Evolutionary conservation across 2,797 vertebrate genomes (phyloP).

Genomic region (Myripristis murdjan): DNA sequence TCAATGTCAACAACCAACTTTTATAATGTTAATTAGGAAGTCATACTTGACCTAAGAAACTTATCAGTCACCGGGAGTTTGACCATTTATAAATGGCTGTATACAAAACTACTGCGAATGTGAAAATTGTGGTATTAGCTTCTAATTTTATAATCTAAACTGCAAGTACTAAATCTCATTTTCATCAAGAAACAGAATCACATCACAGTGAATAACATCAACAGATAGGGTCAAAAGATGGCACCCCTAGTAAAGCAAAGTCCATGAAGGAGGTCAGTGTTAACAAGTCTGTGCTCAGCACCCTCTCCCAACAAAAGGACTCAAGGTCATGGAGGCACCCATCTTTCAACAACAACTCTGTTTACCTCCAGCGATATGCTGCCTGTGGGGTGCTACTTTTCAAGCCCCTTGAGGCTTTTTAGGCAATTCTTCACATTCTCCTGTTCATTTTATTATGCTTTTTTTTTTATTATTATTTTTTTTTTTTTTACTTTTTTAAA

Average conservation of each 20-base stretch:
- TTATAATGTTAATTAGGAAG: slow-evolving; percentile 37
- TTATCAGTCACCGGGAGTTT: slow-evolving; percentile 31
- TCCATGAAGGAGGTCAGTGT: background rate
- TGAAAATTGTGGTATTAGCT: slow-evolving; percentile 8
- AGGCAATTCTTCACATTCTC: too few species aligned
- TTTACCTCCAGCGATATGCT: too few species aligned
- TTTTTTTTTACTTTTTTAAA: too few species aligned
- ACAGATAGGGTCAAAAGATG: slow-evolving; percentile 55
- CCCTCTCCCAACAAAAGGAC: slow-evolving; percentile 7
- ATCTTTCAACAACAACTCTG: slow-evolving; percentile 4
- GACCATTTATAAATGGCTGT: slow-evolving; percentile 1
- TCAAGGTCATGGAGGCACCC: background rate
- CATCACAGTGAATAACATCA: slow-evolving; percentile 11
- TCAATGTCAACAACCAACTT: slow-evolving; percentile 16
- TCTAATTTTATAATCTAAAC: slow-evolving; percentile 3
- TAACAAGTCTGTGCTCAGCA: background rate
- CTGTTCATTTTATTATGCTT: too few species aligned
- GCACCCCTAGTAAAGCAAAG: slow-evolving; percentile 39
- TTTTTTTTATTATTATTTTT: too few species aligned
- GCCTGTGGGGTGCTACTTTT: too few species aligned
- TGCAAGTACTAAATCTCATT: background rate
- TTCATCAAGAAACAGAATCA: background rate
- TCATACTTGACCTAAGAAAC: slow-evolving; percentile 62
- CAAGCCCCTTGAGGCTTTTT: too few species aligned
- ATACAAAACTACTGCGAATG: background rate